These are phyloP conservation scores for Cheiracanthium punctorium DNA, from an alignment of 2,888 invertebrate species.

Conservation along the genomic window DNA sequence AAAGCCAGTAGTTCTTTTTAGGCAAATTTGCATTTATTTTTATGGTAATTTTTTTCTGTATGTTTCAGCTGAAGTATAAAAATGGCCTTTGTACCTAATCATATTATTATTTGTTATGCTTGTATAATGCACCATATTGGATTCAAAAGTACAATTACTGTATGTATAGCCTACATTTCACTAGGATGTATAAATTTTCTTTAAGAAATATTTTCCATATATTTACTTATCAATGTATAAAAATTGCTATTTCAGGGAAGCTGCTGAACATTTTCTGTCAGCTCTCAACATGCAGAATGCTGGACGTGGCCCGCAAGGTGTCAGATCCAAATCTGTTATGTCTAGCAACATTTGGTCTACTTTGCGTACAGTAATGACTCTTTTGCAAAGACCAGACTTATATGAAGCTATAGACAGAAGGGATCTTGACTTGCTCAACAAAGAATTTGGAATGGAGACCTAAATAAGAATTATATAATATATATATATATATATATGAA, in stretches of 20 bases:
- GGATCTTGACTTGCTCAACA: constrained; percentile 76
- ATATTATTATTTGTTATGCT: no score
- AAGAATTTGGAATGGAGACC: constrained; percentile 74
- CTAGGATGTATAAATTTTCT: no score
- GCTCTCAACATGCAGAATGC: constrained; percentile 92
- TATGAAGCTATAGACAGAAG: constrained; percentile 79
- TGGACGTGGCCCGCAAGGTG: constrained; percentile 80
- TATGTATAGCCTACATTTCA: no score
- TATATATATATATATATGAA: neutral
- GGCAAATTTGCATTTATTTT: no score
- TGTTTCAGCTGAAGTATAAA: no score
- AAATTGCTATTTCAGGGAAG: constrained; percentile 81
- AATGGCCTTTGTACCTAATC: no score
- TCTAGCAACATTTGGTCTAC: constrained; percentile 97
- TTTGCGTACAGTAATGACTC: constrained; percentile 87
- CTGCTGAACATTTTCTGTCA: constrained; percentile 94
- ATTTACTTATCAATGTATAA: neutral
- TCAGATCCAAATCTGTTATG: constrained; percentile 79
- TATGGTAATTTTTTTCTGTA: no score
- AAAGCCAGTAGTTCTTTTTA: no score
- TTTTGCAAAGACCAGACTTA: constrained; percentile 82
- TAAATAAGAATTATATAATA: constrained; percentile 46
- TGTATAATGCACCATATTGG: no score
- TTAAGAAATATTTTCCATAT: neutral
- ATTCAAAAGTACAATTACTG: no score